Conservation (phyloP, 2,113 vertebrate species). For the Chlorocebus sabaeus region DNA sequence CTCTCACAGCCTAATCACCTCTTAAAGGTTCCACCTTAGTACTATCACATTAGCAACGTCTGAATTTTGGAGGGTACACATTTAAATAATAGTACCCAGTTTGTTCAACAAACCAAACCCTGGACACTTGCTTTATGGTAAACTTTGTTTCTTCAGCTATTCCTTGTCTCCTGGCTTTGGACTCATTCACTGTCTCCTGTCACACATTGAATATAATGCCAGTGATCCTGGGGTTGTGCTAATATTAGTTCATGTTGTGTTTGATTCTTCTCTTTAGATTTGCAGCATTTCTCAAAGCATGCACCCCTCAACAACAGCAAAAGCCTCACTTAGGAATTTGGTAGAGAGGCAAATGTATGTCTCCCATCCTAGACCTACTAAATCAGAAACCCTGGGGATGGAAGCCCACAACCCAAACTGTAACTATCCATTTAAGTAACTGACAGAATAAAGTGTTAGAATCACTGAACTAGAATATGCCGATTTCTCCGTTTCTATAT, state of each 20-base stretch:
- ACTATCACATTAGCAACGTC: not conserved
- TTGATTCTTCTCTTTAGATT: not conserved
- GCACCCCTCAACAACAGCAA: not conserved
- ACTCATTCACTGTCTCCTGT: not conserved
- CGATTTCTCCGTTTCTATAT: not conserved
- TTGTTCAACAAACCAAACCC: not conserved
- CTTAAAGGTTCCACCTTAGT: not conserved
- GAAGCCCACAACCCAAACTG: not conserved
- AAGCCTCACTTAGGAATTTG: not conserved
- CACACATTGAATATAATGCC: not conserved
- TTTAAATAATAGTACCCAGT: not conserved
- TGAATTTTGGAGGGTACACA: not conserved
- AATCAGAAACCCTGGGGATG: not conserved
- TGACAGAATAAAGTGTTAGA: not conserved
- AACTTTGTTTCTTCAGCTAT: not conserved
- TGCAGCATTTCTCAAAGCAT: not conserved
- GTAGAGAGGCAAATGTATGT: not conserved
- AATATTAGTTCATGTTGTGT: not conserved
- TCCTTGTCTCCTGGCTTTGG: not conserved
- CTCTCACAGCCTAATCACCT: not conserved
- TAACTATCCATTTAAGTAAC: not conserved
- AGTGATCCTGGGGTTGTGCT: not conserved
- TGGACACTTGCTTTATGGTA: not conserved
- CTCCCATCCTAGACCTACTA: not conserved
- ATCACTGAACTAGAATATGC: not conserved